phyloP scores from a whole-genome alignment of 2,113 vertebrate species.

The Notarius lentiginosus region DNA sequence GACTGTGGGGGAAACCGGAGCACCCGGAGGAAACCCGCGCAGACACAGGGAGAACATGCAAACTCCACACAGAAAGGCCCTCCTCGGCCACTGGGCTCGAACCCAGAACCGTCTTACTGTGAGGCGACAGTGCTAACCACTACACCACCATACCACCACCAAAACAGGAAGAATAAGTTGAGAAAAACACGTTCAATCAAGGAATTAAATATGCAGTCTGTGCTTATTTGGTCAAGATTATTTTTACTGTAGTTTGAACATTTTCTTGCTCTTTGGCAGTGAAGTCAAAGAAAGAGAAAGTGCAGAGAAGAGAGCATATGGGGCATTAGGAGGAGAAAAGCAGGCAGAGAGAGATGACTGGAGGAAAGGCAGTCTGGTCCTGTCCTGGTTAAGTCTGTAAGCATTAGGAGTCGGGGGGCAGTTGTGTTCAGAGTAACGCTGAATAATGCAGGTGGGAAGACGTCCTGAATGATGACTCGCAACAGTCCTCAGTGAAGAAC shows the following conservation, averaged over 20 bases:
- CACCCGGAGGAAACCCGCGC: too few species aligned
- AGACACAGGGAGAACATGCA: too few species aligned
- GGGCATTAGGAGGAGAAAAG: background rate
- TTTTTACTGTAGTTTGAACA: background rate
- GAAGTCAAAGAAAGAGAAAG: background rate
- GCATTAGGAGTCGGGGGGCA: slow-evolving; percentile 37
- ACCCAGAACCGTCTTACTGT: too few species aligned
- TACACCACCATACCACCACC: too few species aligned
- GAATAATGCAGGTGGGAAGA: slow-evolving; percentile 53
- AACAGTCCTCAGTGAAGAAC: background rate
- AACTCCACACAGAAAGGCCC: too few species aligned
- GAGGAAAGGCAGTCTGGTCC: background rate
- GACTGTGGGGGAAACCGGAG: too few species aligned
- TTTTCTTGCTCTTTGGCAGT: background rate
- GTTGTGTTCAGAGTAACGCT: slow-evolving; percentile 35
- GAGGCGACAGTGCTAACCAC: too few species aligned
- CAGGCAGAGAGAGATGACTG: background rate
- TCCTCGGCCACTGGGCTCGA: too few species aligned
- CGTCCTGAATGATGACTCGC: background rate
- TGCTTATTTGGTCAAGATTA: too few species aligned
- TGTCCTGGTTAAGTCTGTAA: slow-evolving; percentile 51
- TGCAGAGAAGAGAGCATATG: background rate
- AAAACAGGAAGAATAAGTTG: background rate
- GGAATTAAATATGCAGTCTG: background rate
- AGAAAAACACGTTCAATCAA: background rate